phyloP scores from a whole-genome alignment of 2,113 vertebrate genomes.

The Aspiorhynchus laticeps region DNA sequence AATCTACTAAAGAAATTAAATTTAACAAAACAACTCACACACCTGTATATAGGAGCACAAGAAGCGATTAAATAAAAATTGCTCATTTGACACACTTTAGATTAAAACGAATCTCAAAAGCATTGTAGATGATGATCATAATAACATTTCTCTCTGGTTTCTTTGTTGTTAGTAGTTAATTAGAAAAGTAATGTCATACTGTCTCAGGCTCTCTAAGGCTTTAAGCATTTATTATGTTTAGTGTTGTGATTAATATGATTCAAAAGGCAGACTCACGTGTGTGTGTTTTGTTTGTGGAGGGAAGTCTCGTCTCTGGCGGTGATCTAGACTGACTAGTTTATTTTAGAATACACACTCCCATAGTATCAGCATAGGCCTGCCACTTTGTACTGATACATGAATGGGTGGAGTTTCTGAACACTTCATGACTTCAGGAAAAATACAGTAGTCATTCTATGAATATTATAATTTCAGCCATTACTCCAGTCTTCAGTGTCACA shows the following conservation, averaged over 20 bases:
- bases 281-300: not conserved
- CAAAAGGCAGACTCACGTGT: conserved; percentile 38
- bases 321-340: conserved; percentile 38
- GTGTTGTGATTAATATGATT: not conserved
- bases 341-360: conserved; percentile 34
- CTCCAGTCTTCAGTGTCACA: no score
- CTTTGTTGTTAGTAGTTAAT: not conserved
- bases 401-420: conserved; percentile 39
- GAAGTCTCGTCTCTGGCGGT: not conserved
- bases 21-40: not conserved
- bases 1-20: not conserved
- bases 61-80: not conserved
- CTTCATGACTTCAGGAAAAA: not conserved
- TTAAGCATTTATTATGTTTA: not conserved
- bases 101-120: not conserved
- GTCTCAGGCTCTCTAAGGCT: not conserved
- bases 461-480: not conserved
- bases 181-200: not conserved
- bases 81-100: not conserved
- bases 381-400: not conserved
- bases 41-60: not conserved
- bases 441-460: not conserved
- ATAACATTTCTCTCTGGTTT: not conserved
- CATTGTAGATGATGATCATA: not conserved
- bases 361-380: not conserved